Base-by-base conservation (phyloP, 2,888 invertebrate genomes). In the Microchrysa polita region DNA sequence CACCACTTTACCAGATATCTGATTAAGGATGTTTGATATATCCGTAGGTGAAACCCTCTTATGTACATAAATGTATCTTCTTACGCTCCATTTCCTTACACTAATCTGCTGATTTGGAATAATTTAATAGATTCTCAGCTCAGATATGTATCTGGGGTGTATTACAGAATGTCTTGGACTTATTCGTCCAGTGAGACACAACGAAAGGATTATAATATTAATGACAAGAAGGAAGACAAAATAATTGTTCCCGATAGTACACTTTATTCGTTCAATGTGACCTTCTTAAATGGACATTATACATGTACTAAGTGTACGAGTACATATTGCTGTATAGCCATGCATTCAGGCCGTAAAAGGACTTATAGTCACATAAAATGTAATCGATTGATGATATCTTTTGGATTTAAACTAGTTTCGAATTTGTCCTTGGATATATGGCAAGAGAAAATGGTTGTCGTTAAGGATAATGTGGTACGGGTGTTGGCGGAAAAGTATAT, bases 181-280 rank as follows among this genome's bases (percentile, higher is more conserved):
- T 40, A 16, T 52, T 7, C 4, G 27, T 34, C 27, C 27, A 34
- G 27, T 10, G n/a, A 67, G 18, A 40, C 27, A 42, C n/a, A 55
- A 55, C 69, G 69, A 69, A 69, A 69, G 69, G 69, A 69, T 69
- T 69, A 69, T 42, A 16, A 23, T 18, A 69, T 57, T 69, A 69
- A 57, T 69, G 69, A 57, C 14, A n/a, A 34, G 34, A 69, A 57
- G 20, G 69, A 57, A 40, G 7, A 18, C 57, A 18, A 57, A 57
- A 20, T 55, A 69, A 69, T 57, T 22, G n/a, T 20, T 69, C 69
- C 69, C 69, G 14, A 20, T 34, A 40, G 69, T 69, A 40, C 69
- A 69, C 34, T 69, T 69, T 34, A 22, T 40, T 40, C 48, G 9
- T 20, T 42, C 23, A 65, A 12, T 22, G 7, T 10, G 65, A 65